Conservation (phyloP, 1,140 invertebrate species). For the Dendrolimus punctatus region DNA sequence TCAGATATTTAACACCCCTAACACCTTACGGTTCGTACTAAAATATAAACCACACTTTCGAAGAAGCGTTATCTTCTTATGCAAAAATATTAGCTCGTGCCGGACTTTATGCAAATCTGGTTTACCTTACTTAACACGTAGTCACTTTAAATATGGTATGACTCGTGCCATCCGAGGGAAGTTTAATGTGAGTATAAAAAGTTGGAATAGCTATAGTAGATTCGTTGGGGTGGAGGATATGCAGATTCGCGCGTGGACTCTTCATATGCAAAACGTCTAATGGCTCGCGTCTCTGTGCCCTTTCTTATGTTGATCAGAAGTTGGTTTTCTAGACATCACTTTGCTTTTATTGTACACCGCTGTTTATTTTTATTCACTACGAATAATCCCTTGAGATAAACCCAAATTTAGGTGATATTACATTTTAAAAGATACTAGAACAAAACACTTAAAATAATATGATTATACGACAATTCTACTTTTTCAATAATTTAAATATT, state of each 20-base stretch:
- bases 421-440: too few species aligned
- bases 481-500: too few species aligned
- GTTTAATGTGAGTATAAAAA: slow-evolving; percentile 37
- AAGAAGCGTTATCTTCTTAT: slow-evolving; percentile 62
- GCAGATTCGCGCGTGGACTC: slow-evolving; percentile 62
- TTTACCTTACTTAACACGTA: slow-evolving; percentile 42
- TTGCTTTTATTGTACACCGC: too few species aligned
- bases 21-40: slow-evolving; percentile 21
- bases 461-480: too few species aligned
- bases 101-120: slow-evolving; percentile 60
- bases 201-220: slow-evolving; percentile 30
- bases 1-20: slow-evolving; percentile 21
- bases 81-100: slow-evolving; percentile 67
- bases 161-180: slow-evolving; percentile 44
- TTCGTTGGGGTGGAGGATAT: slow-evolving; percentile 39
- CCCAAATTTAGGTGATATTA: too few species aligned
- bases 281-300: slow-evolving; percentile 27
- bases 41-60: slow-evolving; percentile 36
- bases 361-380: too few species aligned
- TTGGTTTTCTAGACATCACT: slow-evolving; percentile 2
- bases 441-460: too few species aligned
- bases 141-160: slow-evolving; percentile 29
- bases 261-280: slow-evolving; percentile 58
- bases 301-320: slow-evolving; percentile 32
- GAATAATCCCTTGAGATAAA: too few species aligned